Evolutionary conservation across 2,113 vertebrate species (phyloP), one percentile per base, ranked within the genome.

Genomic region (Antechinus flavipes): DNA sequence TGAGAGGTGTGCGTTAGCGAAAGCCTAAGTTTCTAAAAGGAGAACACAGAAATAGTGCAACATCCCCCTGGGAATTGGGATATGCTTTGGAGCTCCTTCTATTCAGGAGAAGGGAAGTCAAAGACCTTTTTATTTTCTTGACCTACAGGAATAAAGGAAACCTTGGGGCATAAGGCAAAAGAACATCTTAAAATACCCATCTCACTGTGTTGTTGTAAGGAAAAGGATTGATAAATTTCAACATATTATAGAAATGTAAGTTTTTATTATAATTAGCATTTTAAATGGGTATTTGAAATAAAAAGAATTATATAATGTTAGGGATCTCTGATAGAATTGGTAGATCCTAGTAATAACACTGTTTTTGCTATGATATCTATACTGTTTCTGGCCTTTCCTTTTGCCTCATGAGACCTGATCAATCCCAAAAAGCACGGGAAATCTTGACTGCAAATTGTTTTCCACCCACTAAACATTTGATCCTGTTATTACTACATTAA

Each of bases 401-500:
- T 84, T 84, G 68, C n/a, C 68, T 42, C 35, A 42, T 84, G 19
- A 8, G 19, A 84, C 16, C 19, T 84, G n/a, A 42, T 84, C 68
- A 84, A 23, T n/a, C n/a, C 68, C n/a, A 22, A 6, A 84, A 42
- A 84, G 68, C 19, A 84, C 19, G 11, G 68, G 23, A 76, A 84
- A 84, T 84, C 68, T 42, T 84, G 68, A 22, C n/a, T 84, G 68
- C n/a, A 84, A 84, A 84, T 19, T 84, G n/a, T 23, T 26, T n/a
- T n/a, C n/a, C 68, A 84, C 68, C 19, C 68, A 42, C n/a, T 84
- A 84, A 84, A 84, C 35, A 92, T 93, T 93, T 91, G 89, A 49
- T 94, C n/a, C 30, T 92, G 27, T 93, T 93, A 92, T 93, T 94
- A 95, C 94, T 94, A 94, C 91, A 96, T 92, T 95, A 92, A 96